Evolutionary conservation across 2,888 invertebrate species (phyloP).

Genomic region (Brachylomia viminalis): DNA sequence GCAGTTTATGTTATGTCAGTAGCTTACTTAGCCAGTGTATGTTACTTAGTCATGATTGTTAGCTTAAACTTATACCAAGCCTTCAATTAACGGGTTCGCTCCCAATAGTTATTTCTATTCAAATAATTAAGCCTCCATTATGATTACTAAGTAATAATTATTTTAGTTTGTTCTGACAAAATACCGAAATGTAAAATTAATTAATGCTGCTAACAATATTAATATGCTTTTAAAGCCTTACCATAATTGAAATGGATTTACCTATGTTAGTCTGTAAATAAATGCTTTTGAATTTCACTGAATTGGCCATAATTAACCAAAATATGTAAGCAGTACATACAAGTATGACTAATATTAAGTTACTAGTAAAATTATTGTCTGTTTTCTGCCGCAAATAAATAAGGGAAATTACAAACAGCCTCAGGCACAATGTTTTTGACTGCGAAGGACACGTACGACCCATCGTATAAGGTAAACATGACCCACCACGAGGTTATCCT

Average conservation of each 20-base stretch:
- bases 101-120: conserved; percentile 1
- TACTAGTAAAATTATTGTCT: not conserved
- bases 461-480: not conserved
- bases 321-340: not conserved
- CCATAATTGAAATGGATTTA: conserved; percentile 11
- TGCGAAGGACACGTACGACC: not conserved
- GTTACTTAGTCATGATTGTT: not conserved
- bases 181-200: conserved; percentile 30
- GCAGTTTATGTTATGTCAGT: not conserved
- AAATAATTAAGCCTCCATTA: conserved; percentile 12
- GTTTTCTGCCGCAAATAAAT: not conserved
- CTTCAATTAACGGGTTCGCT: not conserved
- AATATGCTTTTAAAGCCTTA: conserved; percentile 11
- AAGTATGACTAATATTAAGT: not conserved
- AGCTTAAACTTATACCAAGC: not conserved
- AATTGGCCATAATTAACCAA: not conserved
- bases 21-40: not conserved
- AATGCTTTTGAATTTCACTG: not conserved
- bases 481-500: not conserved
- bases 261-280: not conserved
- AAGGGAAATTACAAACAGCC: not conserved
- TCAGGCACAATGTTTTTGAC: too few species aligned
- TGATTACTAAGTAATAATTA: conserved; percentile 10
- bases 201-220: conserved; percentile 11
- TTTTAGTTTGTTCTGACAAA: conserved; percentile 7